Percentiles rank a stretch among this genome's conserved stretches.
phyloP scores from a whole-genome alignment of 37 sponge, comb jelly and placozoan genomes.

The Cliona cf. orientalis region DNA sequence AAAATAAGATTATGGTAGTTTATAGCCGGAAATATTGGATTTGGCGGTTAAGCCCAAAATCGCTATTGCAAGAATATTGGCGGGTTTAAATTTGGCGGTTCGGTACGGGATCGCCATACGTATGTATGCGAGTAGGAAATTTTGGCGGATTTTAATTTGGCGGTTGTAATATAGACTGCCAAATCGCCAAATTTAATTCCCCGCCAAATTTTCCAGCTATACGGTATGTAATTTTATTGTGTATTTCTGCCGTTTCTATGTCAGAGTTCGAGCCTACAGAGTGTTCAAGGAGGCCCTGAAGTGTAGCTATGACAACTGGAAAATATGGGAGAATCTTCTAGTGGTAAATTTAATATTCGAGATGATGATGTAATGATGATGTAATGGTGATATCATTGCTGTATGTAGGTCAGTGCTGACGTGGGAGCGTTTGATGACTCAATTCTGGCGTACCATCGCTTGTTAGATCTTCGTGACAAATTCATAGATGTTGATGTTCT shows the following conservation, averaged over 20 bases:
- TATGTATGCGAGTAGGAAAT: no score
- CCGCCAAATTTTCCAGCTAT: no score
- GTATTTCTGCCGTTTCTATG: background rate
- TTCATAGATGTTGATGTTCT: constrained; percentile 73
- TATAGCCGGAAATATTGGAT: no score
- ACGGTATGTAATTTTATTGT: no score
- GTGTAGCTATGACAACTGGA: constrained; percentile 87
- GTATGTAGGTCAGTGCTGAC: constrained; percentile 77
- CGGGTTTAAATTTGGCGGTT: no score
- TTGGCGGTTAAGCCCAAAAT: no score
- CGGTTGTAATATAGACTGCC: no score
- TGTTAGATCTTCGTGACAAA: constrained; percentile 79
- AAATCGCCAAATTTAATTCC: no score
- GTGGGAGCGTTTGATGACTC: constrained; percentile 66
- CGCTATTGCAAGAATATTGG: no score
- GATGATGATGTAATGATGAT: background rate
- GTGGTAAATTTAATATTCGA: constrained; percentile 50
- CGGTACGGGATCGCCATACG: no score
- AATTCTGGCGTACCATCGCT: constrained; percentile 71
- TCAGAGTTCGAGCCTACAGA: constrained; percentile 63
- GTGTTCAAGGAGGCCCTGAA: constrained; percentile 79
- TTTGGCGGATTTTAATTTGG: no score
- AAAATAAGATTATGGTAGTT: background rate
- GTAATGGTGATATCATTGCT: background rate
- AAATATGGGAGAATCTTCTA: constrained; percentile 94